Conservation (phyloP, 2,113 vertebrate species). For the Vombatus ursinus region DNA sequence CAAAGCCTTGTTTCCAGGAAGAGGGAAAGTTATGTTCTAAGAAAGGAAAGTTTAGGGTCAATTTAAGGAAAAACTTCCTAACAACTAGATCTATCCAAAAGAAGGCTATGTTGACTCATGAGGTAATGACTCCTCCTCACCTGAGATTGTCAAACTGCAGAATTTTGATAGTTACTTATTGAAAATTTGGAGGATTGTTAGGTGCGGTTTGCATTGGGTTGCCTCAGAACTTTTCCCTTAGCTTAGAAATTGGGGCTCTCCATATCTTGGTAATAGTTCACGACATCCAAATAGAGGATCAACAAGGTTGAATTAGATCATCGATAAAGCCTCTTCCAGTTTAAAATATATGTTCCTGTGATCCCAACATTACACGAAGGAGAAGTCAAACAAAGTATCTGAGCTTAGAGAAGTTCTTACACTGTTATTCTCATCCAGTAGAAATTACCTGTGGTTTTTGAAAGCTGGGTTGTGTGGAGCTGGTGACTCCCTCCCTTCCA, state of each 20-base stretch:
- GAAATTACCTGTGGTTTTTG: background rate
- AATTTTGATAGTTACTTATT: background rate
- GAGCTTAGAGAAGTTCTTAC: background rate
- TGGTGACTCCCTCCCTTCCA: too few relatives aligned
- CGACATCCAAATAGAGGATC: background rate
- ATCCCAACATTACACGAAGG: background rate
- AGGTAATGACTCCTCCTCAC: background rate
- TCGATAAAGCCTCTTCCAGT: background rate
- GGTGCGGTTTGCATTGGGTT: background rate
- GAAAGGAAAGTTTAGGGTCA: background rate
- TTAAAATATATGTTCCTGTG: background rate
- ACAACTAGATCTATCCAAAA: background rate
- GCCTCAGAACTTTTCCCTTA: background rate
- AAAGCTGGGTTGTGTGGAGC: background rate
- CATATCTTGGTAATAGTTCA: background rate
- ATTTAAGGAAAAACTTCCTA: background rate
- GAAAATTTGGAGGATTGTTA: background rate
- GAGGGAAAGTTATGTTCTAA: background rate
- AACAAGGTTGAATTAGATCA: background rate
- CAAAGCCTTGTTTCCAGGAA: background rate
- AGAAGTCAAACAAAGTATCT: background rate
- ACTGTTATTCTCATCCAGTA: background rate
- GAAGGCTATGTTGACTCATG: background rate
- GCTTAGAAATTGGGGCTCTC: background rate
- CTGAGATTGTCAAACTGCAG: background rate